These are phyloP conservation scores for Rhagoletis zephyria DNA, from an alignment of 1,140 invertebrate genomes.

Conservation along the genomic window DNA sequence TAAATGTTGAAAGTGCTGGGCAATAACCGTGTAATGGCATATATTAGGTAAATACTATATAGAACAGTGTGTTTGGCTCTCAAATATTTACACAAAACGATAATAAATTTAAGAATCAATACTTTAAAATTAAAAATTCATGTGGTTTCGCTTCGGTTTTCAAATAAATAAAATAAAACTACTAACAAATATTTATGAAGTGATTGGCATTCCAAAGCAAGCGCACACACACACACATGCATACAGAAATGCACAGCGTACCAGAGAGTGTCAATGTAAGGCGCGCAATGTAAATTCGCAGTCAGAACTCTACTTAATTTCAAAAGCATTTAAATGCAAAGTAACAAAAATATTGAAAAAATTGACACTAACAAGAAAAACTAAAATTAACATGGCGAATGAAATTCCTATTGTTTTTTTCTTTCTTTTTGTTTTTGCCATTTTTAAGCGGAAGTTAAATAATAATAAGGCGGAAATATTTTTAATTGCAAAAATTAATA, in stretches of 20 bases:
- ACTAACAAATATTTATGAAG: not conserved
- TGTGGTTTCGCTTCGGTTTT: constrained; percentile 50
- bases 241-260: not conserved
- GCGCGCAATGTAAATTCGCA: no score
- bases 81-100: not conserved
- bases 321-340: not conserved
- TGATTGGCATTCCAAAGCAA: constrained; percentile 27
- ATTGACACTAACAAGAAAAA: not conserved
- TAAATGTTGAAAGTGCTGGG: not conserved
- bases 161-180: not conserved
- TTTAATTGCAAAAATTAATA: constrained; percentile 14
- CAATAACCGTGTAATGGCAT: not conserved
- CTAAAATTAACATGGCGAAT: not conserved
- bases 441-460: not conserved
- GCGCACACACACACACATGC: constrained; percentile 7
- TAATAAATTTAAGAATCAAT: not conserved
- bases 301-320: not conserved
- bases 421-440: not conserved
- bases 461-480: not conserved
- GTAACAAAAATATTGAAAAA: not conserved
- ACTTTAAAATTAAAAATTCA: not conserved
- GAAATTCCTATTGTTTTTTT: no score
- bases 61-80: not conserved
- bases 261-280: not conserved
- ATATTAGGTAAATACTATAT: not conserved